Evolutionary conservation across 2,113 vertebrate species (phyloP), one percentile per base, ranked within the genome.

Genomic region (Mastomys coucha): DNA sequence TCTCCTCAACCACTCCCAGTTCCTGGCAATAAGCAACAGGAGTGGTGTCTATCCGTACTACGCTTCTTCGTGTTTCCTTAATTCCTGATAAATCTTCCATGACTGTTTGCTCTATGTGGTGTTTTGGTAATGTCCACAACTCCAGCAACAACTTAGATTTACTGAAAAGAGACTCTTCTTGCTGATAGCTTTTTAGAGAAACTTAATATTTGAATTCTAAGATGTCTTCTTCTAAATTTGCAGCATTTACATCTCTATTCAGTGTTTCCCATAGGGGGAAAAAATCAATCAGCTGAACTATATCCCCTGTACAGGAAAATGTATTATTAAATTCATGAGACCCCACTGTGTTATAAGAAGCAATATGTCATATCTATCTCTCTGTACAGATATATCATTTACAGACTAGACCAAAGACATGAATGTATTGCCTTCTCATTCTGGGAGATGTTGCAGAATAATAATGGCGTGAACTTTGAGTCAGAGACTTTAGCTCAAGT

Each of bases 71-170:
- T 89, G 67, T 63, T 89, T 73, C 33, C 81, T 56, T 96, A 91
- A 76, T 91, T 97, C 89, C 85, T 96, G 94, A 58, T 51, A 97
- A 96, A 94, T 96, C 58, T 39, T 92, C n/a, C 33, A 75, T 91
- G 67, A 88, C 78, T 78, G 91, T 91, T 96, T 92, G 72, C n/a
- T 89, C 60, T 69, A 56, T 17, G 92, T 91, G 89, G 73, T 78
- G 22, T 77, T 94, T 93, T 91, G 84, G 91, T 94, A 96, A 97
- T 77, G 73, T 88, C n/a, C 36, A 95, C 70, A 90, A 78, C 77
- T 31, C 19, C 84, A 22, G 13, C 45, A 53, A 39, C n/a, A 91
- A 75, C 8, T 5, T 70, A 65, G 56, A 91, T 49, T 80, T 93
- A 73, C 69, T 84, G 72, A 96, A 95, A 88, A 65, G 77, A 93